Evolutionary conservation across 92 coral and sea anemone genomes (phyloP).

Genomic region (Palythoa grandis): DNA sequence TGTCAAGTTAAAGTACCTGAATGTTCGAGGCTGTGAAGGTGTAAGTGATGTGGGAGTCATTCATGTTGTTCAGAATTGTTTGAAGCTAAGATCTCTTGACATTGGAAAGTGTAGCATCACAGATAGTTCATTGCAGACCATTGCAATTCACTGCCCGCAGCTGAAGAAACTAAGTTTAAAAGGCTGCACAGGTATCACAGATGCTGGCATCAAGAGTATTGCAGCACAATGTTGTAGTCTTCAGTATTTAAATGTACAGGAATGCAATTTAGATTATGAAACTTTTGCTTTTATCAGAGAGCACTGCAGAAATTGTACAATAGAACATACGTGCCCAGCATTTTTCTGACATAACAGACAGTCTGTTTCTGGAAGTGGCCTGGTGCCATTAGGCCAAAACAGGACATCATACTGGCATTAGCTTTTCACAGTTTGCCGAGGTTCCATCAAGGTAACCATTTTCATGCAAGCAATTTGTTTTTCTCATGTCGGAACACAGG

Average conservation of each 20-base stretch:
- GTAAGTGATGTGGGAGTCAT: conserved; percentile 89
- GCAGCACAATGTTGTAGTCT: conserved; percentile 94
- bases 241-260: conserved; percentile 93
- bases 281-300: conserved; percentile 84
- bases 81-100: conserved; percentile 93
- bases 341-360: conserved; percentile 61
- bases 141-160: conserved; percentile 98
- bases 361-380: background rate
- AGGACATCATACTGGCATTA: too few relatives aligned
- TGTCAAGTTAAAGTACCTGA: conserved; percentile 86
- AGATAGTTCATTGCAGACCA: conserved; percentile 84
- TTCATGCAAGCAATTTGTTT: too few relatives aligned
- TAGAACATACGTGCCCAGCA: conserved; percentile 96
- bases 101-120: conserved; percentile 96
- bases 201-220: conserved; percentile 81
- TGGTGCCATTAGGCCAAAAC: too few relatives aligned
- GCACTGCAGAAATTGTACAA: conserved; percentile 90
- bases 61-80: conserved; percentile 93
- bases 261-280: conserved; percentile 85
- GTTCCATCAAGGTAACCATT: too few relatives aligned
- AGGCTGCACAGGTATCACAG: conserved; percentile 82
- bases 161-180: conserved; percentile 89
- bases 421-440: too few relatives aligned
- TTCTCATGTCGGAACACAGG: too few relatives aligned
- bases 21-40: conserved; percentile 92